These are phyloP conservation scores for Drosophila trapezifrons DNA, from an alignment of 1,140 invertebrate species.

Conservation along the genomic window DNA sequence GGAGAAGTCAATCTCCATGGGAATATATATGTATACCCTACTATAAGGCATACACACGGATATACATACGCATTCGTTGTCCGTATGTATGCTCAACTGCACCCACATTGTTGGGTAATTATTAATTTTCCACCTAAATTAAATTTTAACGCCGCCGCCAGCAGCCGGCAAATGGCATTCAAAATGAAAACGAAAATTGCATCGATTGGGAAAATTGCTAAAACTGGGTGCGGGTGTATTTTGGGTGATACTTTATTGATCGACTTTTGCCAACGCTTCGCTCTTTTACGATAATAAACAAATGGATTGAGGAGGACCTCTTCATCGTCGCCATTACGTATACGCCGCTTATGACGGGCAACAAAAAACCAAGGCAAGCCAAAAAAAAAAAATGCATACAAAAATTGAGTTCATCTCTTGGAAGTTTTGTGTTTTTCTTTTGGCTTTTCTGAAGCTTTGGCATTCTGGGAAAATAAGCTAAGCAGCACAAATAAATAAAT, in stretches of 20 bases:
- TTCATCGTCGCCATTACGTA: conserved; percentile 60
- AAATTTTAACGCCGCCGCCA: conserved; percentile 68
- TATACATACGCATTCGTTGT: background rate
- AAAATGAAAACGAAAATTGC: conserved; percentile 79
- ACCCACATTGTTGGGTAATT: conserved; percentile 79
- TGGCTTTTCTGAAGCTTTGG: conserved; percentile 11
- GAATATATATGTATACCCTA: conserved; percentile 8
- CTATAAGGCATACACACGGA: conserved; percentile 4
- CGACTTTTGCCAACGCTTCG: conserved; percentile 33
- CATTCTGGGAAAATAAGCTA: conserved; percentile 52
- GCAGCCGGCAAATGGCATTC: conserved; percentile 59
- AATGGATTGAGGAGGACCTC: conserved; percentile 32
- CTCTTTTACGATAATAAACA: conserved; percentile 61
- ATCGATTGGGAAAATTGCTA: conserved; percentile 72
- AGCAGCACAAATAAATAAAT: conserved; percentile 46
- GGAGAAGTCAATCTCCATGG: conserved; percentile 28
- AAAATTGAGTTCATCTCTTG: conserved; percentile 64
- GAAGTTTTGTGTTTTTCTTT: conserved; percentile 34
- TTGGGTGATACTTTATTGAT: conserved; percentile 25
- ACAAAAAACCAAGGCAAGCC: background rate
- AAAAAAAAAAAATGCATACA: conserved; percentile 6
- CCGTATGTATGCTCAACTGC: conserved; percentile 48
- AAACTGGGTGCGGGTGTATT: conserved; percentile 19
- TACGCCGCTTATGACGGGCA: conserved; percentile 55
- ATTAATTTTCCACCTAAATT: conserved; percentile 83